Conservation (phyloP, 2,888 invertebrate species). For the Antheraea assamensis region DNA sequence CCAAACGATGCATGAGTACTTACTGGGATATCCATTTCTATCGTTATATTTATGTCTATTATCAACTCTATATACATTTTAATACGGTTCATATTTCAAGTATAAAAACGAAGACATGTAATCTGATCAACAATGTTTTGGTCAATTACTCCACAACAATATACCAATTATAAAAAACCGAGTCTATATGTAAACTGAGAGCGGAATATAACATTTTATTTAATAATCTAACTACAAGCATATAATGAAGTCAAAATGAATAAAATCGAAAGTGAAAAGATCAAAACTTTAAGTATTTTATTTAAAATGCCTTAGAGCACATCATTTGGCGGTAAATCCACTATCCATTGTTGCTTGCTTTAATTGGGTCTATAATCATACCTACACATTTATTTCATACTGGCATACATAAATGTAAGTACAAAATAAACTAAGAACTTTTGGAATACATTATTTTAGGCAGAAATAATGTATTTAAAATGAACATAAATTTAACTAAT, state of each 20-base stretch:
- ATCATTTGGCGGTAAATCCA: too few relatives aligned
- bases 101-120: not conserved
- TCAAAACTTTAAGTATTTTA: too few relatives aligned
- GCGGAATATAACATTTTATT: not conserved
- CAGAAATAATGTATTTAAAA: slow-evolving; percentile 3
- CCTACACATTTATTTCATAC: not conserved
- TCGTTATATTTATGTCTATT: not conserved
- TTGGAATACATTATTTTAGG: not conserved
- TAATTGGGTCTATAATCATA: not conserved
- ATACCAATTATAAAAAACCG: not conserved
- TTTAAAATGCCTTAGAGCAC: too few relatives aligned
- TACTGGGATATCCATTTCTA: not conserved
- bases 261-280: too few relatives aligned
- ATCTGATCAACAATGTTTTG: not conserved
- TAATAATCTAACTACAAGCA: not conserved
- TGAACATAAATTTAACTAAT: slow-evolving; percentile 32
- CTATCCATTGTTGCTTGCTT: not conserved
- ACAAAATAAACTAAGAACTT: not conserved
- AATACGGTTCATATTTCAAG: not conserved
- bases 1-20: not conserved
- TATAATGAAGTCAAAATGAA: too few relatives aligned
- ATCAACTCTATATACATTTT: not conserved
- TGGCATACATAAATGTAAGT: not conserved
- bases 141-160: not conserved
- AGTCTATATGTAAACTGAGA: not conserved